phyloP scores from a whole-genome alignment of 1,140 invertebrate species.

The Dendroctonus ponderosae region DNA sequence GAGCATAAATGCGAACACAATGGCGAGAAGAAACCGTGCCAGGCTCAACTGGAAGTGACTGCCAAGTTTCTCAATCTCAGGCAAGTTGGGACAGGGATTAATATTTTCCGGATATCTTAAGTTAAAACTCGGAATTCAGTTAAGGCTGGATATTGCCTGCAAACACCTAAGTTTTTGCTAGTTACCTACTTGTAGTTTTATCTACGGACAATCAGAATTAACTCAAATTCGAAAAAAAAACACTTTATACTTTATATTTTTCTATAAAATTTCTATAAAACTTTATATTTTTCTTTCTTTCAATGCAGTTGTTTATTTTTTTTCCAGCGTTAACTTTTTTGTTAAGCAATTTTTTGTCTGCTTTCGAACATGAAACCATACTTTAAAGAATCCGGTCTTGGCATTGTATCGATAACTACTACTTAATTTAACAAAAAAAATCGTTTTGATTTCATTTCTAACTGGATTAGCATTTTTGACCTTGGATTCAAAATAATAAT shows the following conservation, averaged over 20 bases:
- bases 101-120: no score
- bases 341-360: no score
- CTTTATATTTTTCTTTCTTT: no score
- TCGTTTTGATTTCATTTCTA: background rate
- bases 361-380: background rate
- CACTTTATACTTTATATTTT: no score
- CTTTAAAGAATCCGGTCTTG: background rate
- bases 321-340: no score
- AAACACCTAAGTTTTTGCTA: background rate
- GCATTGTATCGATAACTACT: background rate
- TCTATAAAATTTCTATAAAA: no score
- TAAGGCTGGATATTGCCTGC: no score
- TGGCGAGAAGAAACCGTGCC: slow-evolving; percentile 48
- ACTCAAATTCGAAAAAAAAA: background rate
- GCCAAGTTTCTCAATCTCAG: slow-evolving; percentile 29
- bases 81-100: slow-evolving; percentile 12
- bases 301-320: no score
- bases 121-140: background rate
- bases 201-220: background rate
- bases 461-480: background rate
- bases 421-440: background rate
- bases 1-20: slow-evolving; percentile 47
- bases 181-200: no score
- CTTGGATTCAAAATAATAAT: background rate
- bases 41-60: slow-evolving; percentile 42